A percentile compares a stretch with the other conserved stretches of the same genome.
These are phyloP conservation scores for Lytechinus variegatus DNA, from an alignment of 35 echinoderm and acorn worm species.

Conservation along the genomic window DNA sequence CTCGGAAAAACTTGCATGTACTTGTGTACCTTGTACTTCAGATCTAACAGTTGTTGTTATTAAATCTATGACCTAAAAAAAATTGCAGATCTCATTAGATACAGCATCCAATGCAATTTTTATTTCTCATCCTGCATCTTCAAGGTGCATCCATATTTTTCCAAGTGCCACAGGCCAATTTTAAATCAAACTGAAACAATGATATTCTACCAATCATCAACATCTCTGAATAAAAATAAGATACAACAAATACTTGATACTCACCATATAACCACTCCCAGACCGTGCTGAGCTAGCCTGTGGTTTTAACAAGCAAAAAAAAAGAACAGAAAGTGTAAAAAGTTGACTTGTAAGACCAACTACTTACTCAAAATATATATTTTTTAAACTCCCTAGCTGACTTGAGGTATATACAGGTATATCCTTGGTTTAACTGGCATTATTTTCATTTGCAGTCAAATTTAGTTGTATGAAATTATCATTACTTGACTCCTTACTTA, in stretches of 20 bases:
- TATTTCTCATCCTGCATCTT: background rate
- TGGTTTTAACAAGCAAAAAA: background rate
- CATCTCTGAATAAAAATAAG: background rate
- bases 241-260: background rate
- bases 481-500: too few relatives aligned
- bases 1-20: background rate
- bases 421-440: too few relatives aligned
- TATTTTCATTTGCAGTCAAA: too few relatives aligned
- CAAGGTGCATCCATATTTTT: background rate
- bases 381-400: too few relatives aligned
- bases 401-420: too few relatives aligned
- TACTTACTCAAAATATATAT: too few relatives aligned
- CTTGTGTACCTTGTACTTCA: conserved; percentile 18
- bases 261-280: conserved; percentile 64
- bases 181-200: background rate
- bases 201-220: background rate
- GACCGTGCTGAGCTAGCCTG: conserved; percentile 66
- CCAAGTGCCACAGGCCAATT: background rate
- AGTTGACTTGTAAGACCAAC: background rate
- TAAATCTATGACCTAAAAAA: background rate
- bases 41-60: background rate
- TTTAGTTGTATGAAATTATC: too few relatives aligned
- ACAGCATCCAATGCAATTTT: background rate
- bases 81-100: background rate
- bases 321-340: background rate